Evolutionary conservation across 2,888 invertebrate species (phyloP).

Genomic region (Drosophila phalerata): DNA sequence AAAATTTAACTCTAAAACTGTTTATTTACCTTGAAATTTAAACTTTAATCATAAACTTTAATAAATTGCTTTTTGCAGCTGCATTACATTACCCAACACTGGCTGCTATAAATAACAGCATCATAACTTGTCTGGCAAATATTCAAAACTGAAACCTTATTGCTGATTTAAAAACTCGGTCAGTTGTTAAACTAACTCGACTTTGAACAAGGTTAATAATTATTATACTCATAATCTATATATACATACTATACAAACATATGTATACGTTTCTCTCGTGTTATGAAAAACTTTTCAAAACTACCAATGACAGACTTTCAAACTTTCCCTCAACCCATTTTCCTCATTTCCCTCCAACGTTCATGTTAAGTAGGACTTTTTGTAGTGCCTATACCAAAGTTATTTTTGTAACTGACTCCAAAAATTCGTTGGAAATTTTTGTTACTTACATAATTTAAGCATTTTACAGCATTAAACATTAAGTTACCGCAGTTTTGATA

Average conservation of each 20-base stretch:
- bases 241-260: not conserved
- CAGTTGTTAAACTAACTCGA: constrained; percentile 6
- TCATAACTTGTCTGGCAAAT: not conserved
- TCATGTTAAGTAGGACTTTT: constrained; percentile 2
- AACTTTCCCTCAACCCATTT: constrained; percentile 3
- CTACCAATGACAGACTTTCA: constrained; percentile 19
- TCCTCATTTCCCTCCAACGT: not conserved
- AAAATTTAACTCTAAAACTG: too few relatives aligned
- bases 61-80: not conserved
- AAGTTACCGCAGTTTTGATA: too few relatives aligned
- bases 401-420: constrained; percentile 10
- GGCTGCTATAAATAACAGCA: not conserved
- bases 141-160: not conserved
- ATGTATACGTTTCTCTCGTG: constrained; percentile 4
- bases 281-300: constrained; percentile 18
- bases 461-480: constrained; percentile 3
- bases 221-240: constrained; percentile 6
- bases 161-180: constrained; percentile 10
- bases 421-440: constrained; percentile 4
- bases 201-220: constrained; percentile 10
- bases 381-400: constrained; percentile 10
- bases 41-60: too few relatives aligned
- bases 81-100: not conserved
- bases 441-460: constrained; percentile 3
- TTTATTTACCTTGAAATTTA: too few relatives aligned